Evolutionary conservation across 2,888 invertebrate genomes (phyloP), one percentile per base, ranked within the genome.

Genomic region (Apotomis turbidana): DNA sequence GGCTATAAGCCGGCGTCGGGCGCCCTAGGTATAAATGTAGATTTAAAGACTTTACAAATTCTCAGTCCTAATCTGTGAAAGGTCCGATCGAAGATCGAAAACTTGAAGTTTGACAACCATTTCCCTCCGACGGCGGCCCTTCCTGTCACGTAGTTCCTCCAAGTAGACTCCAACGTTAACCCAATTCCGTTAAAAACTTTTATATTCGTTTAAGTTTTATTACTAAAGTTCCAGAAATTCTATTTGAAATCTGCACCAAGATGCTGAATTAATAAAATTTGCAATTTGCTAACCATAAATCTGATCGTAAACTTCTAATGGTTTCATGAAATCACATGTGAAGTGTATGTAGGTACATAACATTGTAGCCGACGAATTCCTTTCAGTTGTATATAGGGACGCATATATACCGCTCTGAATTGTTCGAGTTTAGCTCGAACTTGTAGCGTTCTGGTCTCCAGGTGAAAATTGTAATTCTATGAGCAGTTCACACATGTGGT

Each of bases 141-240:
- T 68, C 68, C 72, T 59, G 72, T 72, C 72, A 72, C 72, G 72
- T 72, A 72, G 46, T 59, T 68, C 72, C 52, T 46, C 54, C 58
- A 59, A 63, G 54, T 58, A 57, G 49, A 49, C 58, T 63, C 51
- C 44, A 63, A 68, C 38, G 63, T 63, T 63, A 68, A 68, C 58
- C 72, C 68, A 72, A 72, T 72, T 68, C 68, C 5, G 63, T 59
- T 68, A 46, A 68, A 68, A 72, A 58, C 55, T 62, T 67, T 67
- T 55, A 72, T 72, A 68, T 72, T 68, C 61, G 61, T 62, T 67
- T 61, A 68, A 62, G 71, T 71, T 62, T 62, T 71, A 71, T 61
- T 71, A 57, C 57, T n/a, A 62, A 68, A 71, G 67, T 68, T 67
- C 57, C 27, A 13, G 57, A 57, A 66, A 60, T 49, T 51, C 41